Evolutionary conservation across 2,888 invertebrate genomes (phyloP), one percentile per base, ranked within the genome.

Genomic region (Seira ritae): DNA sequence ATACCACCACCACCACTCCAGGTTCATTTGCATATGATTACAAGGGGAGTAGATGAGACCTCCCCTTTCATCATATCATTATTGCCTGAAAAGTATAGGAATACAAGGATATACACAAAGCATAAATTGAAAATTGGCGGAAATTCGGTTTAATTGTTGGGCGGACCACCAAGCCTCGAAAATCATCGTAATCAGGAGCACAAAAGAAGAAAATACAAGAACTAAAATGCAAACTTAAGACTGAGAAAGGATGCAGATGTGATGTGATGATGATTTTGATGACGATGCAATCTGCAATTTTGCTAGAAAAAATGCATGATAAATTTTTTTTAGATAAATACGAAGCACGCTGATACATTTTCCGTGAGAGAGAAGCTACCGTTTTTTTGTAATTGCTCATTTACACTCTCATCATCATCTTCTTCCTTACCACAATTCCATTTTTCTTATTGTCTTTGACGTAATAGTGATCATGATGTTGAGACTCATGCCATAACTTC

Each of bases 101-200:
- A 55, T 1, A 55, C 15, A 55, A 3, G 17, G 55, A 55, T 55
- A 17, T 31, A 12, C 12, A n/a, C 55, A 55, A 12, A 55, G 55
- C n/a, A 12, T 55, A 42, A 76, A 76, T 76, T 76, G 76, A 76
- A 76, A 69, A 68, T 68, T 76, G 76, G 24, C 76, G 69, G 69
- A 76, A 68, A 72, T 72, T 72, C 55, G 62, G 72, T 72, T 72
- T 72, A 72, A 72, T 72, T 62, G 72, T 24, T 72, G 72, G 72
- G 72, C 72, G 72, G 72, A 55, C 55, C 55, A 55, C 55, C 55
- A 55, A 55, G n/a, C 55, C 55, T n/a, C 55, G 17, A 55, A 42
- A 42, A 55, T 12, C 55, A 55, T 55, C 15, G 17, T 17, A 55
- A 55, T 55, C 55, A 55, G 55, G 55, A 55, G 55, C 6, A 55